Conservation (phyloP, 2,888 invertebrate genomes). For the Orchesella flavescens region DNA sequence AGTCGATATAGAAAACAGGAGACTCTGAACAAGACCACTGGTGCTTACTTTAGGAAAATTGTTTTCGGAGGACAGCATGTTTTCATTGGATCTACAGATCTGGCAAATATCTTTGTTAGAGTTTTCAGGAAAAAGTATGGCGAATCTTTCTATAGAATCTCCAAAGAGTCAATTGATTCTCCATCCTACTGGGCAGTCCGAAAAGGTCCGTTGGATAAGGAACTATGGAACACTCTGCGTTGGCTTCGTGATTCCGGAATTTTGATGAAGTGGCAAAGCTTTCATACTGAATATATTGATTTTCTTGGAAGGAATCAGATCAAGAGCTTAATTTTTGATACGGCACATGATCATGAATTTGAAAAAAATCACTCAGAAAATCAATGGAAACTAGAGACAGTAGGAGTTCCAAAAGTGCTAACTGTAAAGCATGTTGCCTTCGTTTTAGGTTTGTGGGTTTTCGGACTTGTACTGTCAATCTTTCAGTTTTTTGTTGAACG, state of each 20-base stretch:
- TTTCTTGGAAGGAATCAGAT: background rate
- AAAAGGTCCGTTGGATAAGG: constrained; percentile 1
- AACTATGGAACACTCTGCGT: background rate
- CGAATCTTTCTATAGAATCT: background rate
- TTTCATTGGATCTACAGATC: background rate
- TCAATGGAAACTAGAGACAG: background rate
- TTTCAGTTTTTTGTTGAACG: background rate
- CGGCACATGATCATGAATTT: too few species aligned
- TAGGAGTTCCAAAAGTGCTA: constrained; percentile 4
- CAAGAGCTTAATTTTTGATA: background rate
- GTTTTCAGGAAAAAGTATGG: background rate
- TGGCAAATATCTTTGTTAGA: background rate
- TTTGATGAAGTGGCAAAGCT: background rate
- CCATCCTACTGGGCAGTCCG: constrained; percentile 19
- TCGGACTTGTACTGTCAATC: background rate
- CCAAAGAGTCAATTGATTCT: background rate
- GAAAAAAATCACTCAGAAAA: background rate
- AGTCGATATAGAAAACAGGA: background rate
- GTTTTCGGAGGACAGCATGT: background rate
- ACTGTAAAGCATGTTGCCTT: constrained; percentile 20
- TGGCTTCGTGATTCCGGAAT: constrained; percentile 24
- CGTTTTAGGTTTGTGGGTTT: background rate
- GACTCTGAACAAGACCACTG: background rate
- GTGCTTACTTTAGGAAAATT: background rate
- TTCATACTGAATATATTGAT: background rate